phyloP scores from a whole-genome alignment of 1,140 invertebrate species.

The Venturia canescens region DNA sequence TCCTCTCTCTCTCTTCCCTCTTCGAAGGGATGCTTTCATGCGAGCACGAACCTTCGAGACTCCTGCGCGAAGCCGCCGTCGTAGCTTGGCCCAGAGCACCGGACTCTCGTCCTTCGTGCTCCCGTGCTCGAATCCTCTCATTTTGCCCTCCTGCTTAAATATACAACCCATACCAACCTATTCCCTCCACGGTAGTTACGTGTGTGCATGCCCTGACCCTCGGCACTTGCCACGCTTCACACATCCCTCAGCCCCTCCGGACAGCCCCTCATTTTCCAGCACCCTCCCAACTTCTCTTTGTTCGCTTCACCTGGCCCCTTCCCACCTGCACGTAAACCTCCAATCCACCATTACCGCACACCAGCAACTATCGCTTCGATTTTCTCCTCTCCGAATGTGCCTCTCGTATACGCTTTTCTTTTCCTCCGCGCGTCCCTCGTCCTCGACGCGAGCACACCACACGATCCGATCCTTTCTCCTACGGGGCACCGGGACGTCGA shows the following conservation, averaged over 20 bases:
- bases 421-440: neutral
- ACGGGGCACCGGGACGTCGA: slow-evolving; percentile 9
- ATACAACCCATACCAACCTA: neutral
- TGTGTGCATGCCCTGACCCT: neutral
- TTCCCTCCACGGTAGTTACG: neutral
- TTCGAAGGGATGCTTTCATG: slow-evolving; percentile 21
- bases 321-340: slow-evolving; percentile 32
- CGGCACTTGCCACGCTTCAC: slow-evolving; percentile 25
- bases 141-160: neutral
- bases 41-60: neutral
- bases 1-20: slow-evolving; percentile 4
- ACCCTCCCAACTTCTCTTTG: slow-evolving; percentile 17
- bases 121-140: slow-evolving; percentile 26
- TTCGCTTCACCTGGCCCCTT: slow-evolving; percentile 27
- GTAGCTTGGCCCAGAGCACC: neutral
- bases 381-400: slow-evolving; percentile 33
- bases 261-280: neutral
- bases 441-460: neutral
- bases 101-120: slow-evolving; percentile 37
- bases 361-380: slow-evolving; percentile 37
- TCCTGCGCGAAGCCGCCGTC: neutral
- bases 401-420: slow-evolving; percentile 23
- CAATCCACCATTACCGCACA: slow-evolving; percentile 22
- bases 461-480: neutral
- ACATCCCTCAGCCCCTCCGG: neutral